These are phyloP conservation scores for Drosophila mettleri DNA, from an alignment of 2,888 invertebrate species.

Conservation along the genomic window DNA sequence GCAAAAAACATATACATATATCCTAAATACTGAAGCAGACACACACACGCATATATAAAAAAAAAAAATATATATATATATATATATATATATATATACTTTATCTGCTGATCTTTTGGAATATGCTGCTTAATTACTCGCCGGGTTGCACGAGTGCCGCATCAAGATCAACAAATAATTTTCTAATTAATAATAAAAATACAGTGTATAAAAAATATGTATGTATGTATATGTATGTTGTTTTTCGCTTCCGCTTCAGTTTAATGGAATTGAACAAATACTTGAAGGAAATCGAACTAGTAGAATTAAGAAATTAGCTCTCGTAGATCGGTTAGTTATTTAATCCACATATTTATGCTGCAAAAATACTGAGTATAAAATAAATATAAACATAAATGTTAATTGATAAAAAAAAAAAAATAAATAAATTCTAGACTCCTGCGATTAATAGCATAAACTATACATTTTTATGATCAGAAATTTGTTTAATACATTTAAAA, in stretches of 20 bases:
- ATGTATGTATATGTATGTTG: neutral
- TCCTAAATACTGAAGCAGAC: conserved; percentile 19
- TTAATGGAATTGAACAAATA: neutral
- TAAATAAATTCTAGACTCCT: no score
- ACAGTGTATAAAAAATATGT: neutral
- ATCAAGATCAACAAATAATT: conserved; percentile 3
- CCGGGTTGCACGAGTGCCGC: conserved; percentile 6
- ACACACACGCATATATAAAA: conserved; percentile 14
- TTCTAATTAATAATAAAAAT: no score
- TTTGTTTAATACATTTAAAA: no score
- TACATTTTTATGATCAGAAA: no score
- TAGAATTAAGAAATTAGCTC: no score
- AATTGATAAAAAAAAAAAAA: no score
- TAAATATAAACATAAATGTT: neutral
- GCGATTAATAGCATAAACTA: no score
- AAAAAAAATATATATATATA: neutral
- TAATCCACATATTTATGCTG: no score
- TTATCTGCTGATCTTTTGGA: conserved; percentile 22
- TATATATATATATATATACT: neutral
- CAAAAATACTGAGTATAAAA: no score
- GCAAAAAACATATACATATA: conserved; percentile 66
- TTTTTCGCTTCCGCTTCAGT: neutral
- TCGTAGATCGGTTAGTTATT: no score
- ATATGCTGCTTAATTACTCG: conserved; percentile 31
- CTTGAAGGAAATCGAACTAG: no score